phyloP scores from a whole-genome alignment of 2,888 invertebrate genomes.

The Venustoraphidia nigricollis region DNA sequence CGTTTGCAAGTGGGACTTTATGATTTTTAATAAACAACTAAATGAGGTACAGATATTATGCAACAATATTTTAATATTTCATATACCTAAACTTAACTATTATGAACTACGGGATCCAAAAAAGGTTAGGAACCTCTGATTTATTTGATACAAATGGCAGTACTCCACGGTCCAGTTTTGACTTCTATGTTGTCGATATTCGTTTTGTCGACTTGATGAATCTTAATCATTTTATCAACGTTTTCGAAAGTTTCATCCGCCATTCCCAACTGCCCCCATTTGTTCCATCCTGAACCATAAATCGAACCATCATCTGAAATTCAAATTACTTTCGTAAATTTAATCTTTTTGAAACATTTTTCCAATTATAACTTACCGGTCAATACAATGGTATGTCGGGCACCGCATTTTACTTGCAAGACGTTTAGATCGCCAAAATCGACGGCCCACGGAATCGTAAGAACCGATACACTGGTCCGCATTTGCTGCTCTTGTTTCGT shows the following conservation, averaged over 20 bases:
- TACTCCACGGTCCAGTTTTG: constrained; percentile 34
- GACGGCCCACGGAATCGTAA: constrained; percentile 33
- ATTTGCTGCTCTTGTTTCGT: constrained; percentile 14
- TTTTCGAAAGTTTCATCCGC: constrained; percentile 20
- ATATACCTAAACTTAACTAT: too few relatives aligned
- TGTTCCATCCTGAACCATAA: constrained; percentile 68
- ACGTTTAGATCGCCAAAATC: constrained; percentile 30
- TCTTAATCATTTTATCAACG: constrained; percentile 17
- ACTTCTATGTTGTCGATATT: constrained; percentile 15
- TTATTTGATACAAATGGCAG: constrained; percentile 12
- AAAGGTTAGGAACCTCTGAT: too few relatives aligned
- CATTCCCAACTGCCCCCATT: constrained; percentile 61
- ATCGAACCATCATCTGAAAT: constrained; percentile 43
- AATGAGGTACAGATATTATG: too few relatives aligned
- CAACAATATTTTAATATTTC: too few relatives aligned
- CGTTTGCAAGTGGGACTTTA: too few relatives aligned
- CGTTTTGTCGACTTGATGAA: constrained; percentile 17
- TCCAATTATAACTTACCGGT: constrained; percentile 29
- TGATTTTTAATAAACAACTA: too few relatives aligned
- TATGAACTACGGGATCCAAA: too few relatives aligned
- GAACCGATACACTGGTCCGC: constrained; percentile 22
- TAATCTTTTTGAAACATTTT: constrained; percentile 2
- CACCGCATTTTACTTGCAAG: constrained; percentile 51
- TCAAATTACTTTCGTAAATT: not conserved
- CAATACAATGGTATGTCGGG: constrained; percentile 54